phyloP scores from a whole-genome alignment of 2,888 invertebrate species.

The Acrobasis suavella region DNA sequence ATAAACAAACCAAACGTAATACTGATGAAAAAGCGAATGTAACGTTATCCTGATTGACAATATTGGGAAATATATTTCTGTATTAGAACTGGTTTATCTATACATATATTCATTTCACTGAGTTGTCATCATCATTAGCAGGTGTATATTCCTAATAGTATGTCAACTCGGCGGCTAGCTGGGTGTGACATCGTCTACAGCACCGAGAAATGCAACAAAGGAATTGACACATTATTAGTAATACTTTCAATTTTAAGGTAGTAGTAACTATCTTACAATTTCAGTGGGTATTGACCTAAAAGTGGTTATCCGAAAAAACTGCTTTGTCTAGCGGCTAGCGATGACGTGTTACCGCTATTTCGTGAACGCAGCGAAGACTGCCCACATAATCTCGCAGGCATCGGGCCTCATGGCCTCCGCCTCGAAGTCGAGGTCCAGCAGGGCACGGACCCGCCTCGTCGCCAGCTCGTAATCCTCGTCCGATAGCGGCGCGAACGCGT shows the following conservation, averaged over 20 bases:
- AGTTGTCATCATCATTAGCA: not conserved
- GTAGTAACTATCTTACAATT: not conserved
- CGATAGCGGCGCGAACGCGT: conserved; percentile 98
- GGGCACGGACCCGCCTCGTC: conserved; percentile 97
- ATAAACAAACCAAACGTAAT: conserved; percentile 20
- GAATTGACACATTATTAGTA: too few relatives aligned
- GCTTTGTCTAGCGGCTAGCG: conserved; percentile 36
- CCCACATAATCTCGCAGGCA: conserved; percentile 98
- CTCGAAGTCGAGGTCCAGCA: conserved; percentile 98
- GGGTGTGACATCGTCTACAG: too few relatives aligned
- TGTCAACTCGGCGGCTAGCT: too few relatives aligned
- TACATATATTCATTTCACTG: not conserved
- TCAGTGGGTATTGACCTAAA: conserved; percentile 21
- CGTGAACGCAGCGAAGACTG: conserved; percentile 98
- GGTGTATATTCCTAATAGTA: too few relatives aligned
- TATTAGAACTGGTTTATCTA: conserved; percentile 3
- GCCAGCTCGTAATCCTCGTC: conserved; percentile 99
- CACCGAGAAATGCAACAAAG: too few relatives aligned
- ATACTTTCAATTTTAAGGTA: too few relatives aligned
- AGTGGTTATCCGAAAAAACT: conserved; percentile 37
- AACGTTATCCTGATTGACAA: not conserved
- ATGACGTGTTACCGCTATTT: conserved; percentile 86
- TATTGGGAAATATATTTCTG: conserved; percentile 2
- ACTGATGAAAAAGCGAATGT: conserved; percentile 18
- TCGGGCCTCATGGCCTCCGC: conserved; percentile 95